phyloP scores from a whole-genome alignment of 2,797 vertebrate genomes.

The Rachycentron canadum region DNA sequence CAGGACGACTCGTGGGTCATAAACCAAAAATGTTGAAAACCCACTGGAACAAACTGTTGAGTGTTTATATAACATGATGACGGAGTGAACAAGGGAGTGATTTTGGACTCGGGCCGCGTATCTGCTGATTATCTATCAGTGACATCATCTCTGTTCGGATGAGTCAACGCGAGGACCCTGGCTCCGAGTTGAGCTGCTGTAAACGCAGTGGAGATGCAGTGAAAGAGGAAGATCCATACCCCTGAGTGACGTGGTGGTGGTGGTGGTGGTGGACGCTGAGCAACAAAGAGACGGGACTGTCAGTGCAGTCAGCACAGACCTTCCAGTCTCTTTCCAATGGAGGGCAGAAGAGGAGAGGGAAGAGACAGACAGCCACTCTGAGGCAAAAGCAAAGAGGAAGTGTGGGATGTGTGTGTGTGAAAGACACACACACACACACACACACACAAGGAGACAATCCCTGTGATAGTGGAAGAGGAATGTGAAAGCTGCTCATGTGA shows the following conservation, averaged over 20 bases:
- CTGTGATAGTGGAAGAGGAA: slow-evolving; percentile 39
- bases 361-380: slow-evolving; percentile 46
- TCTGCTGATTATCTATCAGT: slow-evolving; percentile 18
- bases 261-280: slow-evolving; percentile 6
- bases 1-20: not conserved
- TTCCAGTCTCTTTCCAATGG: slow-evolving; percentile 82
- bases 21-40: not conserved
- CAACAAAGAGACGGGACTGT: slow-evolving; percentile 6
- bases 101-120: not conserved
- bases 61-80: not conserved
- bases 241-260: slow-evolving; percentile 8
- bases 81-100: not conserved
- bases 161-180: slow-evolving; percentile 4
- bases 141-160: not conserved
- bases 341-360: slow-evolving; percentile 89
- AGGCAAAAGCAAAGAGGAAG: slow-evolving; percentile 48
- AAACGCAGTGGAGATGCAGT: slow-evolving; percentile 16
- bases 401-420: slow-evolving; percentile 40
- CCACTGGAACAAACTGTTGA: not conserved
- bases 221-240: slow-evolving; percentile 13
- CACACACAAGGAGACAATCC: slow-evolving; percentile 20
- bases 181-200: not conserved
- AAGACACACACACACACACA: slow-evolving; percentile 15
- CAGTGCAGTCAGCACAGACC: slow-evolving; percentile 36
- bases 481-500: slow-evolving; percentile 38